A percentile compares a stretch with the other conserved stretches of the same genome.
phyloP scores from a whole-genome alignment of 2,888 invertebrate genomes.

The Dynastes maya region DNA sequence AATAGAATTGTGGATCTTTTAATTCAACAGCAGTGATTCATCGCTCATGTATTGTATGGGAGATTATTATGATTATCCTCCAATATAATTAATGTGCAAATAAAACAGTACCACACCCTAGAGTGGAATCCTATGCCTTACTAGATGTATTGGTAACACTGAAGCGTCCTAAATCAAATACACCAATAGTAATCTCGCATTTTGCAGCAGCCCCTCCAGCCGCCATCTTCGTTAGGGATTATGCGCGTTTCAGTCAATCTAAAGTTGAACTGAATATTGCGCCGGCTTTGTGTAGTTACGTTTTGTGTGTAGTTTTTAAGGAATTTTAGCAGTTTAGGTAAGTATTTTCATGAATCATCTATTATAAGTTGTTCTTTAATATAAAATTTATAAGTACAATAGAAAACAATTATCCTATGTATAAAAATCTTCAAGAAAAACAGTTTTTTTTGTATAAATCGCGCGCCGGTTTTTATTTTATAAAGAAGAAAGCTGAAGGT shows the following conservation, averaged over 20 bases:
- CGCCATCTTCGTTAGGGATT: slow-evolving; percentile 64
- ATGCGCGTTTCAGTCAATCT: slow-evolving; percentile 66
- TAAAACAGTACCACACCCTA: slow-evolving; percentile 61
- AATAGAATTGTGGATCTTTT: neutral
- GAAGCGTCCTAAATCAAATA: slow-evolving; percentile 64
- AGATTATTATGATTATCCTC: neutral
- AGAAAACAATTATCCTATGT: slow-evolving; percentile 29
- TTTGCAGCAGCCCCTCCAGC: slow-evolving; percentile 64
- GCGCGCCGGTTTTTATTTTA: slow-evolving; percentile 54
- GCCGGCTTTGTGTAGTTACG: slow-evolving; percentile 60
- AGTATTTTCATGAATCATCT: slow-evolving; percentile 43
- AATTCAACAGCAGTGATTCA: neutral
- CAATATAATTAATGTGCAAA: slow-evolving; percentile 2
- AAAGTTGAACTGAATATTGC: slow-evolving; percentile 62
- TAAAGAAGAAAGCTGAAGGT: slow-evolving; percentile 4
- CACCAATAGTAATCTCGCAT: slow-evolving; percentile 62
- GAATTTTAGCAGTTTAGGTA: slow-evolving; percentile 61
- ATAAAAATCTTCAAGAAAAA: slow-evolving; percentile 52
- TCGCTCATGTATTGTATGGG: neutral
- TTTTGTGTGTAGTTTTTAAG: slow-evolving; percentile 61
- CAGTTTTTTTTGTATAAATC: slow-evolving; percentile 39
- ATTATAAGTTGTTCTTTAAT: slow-evolving; percentile 42
- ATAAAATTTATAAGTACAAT: neutral
- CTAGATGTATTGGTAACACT: slow-evolving; percentile 61
- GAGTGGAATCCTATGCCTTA: neutral